phyloP scores from a whole-genome alignment of 37 sponge, comb jelly and placozoan genomes.

The Amphimedon queenslandica region DNA sequence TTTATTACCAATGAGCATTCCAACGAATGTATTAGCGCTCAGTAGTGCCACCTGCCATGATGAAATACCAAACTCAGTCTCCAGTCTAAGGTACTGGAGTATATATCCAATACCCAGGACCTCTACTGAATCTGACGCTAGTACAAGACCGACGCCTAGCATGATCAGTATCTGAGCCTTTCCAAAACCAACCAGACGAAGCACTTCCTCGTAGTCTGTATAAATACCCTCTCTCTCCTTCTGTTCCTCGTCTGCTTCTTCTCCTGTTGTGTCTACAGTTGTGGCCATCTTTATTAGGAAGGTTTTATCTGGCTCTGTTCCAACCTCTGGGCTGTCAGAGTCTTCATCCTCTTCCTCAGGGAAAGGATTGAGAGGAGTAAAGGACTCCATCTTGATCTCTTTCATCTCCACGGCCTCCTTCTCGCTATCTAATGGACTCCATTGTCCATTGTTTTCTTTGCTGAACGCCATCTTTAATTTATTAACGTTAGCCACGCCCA shows the following conservation, averaged over 20 bases:
- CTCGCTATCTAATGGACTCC: too few species aligned
- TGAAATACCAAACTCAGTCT: conserved; percentile 18
- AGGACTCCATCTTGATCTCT: not conserved
- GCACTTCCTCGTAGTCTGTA: conserved; percentile 55
- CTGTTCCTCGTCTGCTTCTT: too few species aligned
- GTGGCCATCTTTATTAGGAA: too few species aligned
- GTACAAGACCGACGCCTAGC: conserved; percentile 49
- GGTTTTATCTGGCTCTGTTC: too few species aligned
- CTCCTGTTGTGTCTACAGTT: too few species aligned
- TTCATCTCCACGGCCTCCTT: not conserved
- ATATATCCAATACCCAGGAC: conserved; percentile 56
- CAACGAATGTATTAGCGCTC: conserved; percentile 54
- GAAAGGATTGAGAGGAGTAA: too few species aligned
- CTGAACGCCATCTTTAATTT: not conserved
- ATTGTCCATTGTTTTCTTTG: not conserved
- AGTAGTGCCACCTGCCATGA: conserved; percentile 27
- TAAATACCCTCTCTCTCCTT: conserved; percentile 25
- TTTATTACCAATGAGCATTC: conserved; percentile 76
- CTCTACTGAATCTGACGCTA: conserved; percentile 66
- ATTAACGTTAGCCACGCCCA: too few species aligned
- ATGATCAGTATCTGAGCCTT: conserved; percentile 47
- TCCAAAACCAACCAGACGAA: conserved; percentile 58
- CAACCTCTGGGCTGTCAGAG: too few species aligned
- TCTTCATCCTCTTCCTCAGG: too few species aligned
- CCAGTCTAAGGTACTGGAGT: conserved; percentile 7